phyloP scores from a whole-genome alignment of 2,797 vertebrate genomes.

The Hippocampus kuda region DNA sequence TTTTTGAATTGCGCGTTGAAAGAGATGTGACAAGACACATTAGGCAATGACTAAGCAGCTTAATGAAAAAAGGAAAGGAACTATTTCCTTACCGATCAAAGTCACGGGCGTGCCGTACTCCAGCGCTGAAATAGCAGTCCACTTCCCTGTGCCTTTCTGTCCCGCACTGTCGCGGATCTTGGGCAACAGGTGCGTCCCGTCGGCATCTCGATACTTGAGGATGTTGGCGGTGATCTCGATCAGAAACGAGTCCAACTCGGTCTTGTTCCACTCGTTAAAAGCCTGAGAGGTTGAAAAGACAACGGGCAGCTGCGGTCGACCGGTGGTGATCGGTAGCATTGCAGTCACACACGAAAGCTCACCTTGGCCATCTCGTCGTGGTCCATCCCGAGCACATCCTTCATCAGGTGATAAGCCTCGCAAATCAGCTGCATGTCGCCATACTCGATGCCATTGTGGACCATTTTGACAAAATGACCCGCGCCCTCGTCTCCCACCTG shows the following conservation, averaged over 20 bases:
- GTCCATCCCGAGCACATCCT: slow-evolving; percentile 81
- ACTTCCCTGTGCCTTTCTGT: slow-evolving; percentile 98
- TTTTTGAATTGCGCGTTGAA: slow-evolving; percentile 8
- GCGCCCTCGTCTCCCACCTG: slow-evolving; percentile 97
- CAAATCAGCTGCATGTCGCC: slow-evolving; percentile 99
- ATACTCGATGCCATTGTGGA: slow-evolving; percentile 97
- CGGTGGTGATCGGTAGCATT: background rate
- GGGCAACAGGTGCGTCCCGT: slow-evolving; percentile 79
- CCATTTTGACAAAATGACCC: slow-evolving; percentile 98
- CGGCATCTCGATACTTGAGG: slow-evolving; percentile 77
- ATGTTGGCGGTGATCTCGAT: slow-evolving; percentile 97
- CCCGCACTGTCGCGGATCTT: slow-evolving; percentile 93
- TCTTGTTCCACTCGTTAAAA: slow-evolving; percentile 90
- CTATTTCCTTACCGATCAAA: slow-evolving; percentile 79
- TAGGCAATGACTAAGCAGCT: slow-evolving; percentile 19
- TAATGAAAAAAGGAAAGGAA: slow-evolving; percentile 14
- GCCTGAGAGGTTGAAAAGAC: slow-evolving; percentile 54
- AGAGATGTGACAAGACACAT: slow-evolving; percentile 8
- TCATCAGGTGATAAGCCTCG: slow-evolving; percentile 97
- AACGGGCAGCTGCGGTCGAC: background rate
- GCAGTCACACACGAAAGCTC: slow-evolving; percentile 11
- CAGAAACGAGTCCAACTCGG: slow-evolving; percentile 92
- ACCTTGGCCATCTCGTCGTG: slow-evolving; percentile 90
- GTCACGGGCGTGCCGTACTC: slow-evolving; percentile 92
- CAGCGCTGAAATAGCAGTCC: slow-evolving; percentile 92